These are phyloP conservation scores for Folsomia manolachei DNA, from an alignment of 2,888 invertebrate genomes.

Conservation along the genomic window DNA sequence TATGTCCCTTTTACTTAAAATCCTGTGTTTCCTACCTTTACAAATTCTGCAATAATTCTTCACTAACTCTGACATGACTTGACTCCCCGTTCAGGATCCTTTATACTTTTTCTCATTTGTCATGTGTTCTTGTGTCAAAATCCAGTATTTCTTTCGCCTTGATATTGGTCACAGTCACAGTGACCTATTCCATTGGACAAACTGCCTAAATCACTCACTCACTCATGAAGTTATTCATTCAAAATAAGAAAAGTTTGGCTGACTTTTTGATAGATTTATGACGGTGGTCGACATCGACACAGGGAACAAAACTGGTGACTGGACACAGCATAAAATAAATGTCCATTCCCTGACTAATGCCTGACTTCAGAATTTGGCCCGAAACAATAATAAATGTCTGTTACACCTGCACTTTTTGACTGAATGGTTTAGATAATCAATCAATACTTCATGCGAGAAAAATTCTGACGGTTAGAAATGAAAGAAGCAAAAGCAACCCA, in stretches of 20 bases:
- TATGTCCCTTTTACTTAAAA: too few species aligned
- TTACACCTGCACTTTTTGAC: constrained; percentile 14
- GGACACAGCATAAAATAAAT: constrained; percentile 5
- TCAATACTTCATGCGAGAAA: constrained; percentile 44
- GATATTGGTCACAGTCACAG: too few species aligned
- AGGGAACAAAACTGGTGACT: not conserved
- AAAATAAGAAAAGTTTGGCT: not conserved
- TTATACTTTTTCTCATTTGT: not conserved
- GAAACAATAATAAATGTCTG: constrained; percentile 18
- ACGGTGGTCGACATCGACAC: not conserved
- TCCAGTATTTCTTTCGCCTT: not conserved
- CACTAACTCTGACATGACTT: not conserved
- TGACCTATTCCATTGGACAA: not conserved
- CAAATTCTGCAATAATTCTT: not conserved
- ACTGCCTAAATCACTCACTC: not conserved
- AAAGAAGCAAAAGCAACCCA: constrained; percentile 5
- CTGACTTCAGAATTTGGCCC: not conserved
- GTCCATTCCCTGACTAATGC: constrained; percentile 5
- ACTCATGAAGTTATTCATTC: not conserved
- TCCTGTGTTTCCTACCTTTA: too few species aligned
- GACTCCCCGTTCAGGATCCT: too few species aligned
- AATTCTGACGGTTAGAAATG: constrained; percentile 23
- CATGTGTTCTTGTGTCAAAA: not conserved
- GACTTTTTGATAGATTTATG: not conserved
- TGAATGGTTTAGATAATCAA: constrained; percentile 35